Percentiles rank a stretch among this genome's conserved stretches.
These are phyloP conservation scores for Pseudomyrmex cubaensis DNA, from an alignment of 1,140 invertebrate genomes.

Conservation along the genomic window DNA sequence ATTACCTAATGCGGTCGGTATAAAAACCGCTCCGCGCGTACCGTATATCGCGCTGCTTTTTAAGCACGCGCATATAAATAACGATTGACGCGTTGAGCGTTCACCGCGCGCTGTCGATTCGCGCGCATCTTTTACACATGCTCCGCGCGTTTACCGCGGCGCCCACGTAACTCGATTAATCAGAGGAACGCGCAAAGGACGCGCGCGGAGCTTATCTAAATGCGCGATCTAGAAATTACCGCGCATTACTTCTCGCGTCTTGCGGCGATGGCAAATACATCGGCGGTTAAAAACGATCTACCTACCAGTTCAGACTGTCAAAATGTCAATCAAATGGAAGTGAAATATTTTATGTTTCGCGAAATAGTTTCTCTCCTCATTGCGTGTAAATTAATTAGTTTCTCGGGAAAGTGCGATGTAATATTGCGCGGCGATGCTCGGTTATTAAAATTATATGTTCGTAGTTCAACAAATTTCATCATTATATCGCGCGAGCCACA, in stretches of 20 bases:
- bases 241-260: constrained; percentile 10
- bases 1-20: constrained; percentile 36
- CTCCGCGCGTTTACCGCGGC: constrained; percentile 19
- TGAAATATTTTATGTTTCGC: background rate
- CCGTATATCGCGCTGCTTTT: constrained; percentile 14
- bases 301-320: background rate
- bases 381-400: constrained; percentile 16
- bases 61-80: constrained; percentile 44
- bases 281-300: background rate
- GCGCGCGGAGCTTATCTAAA: constrained; percentile 27
- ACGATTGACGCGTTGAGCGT: constrained; percentile 23
- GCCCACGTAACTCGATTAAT: constrained; percentile 60
- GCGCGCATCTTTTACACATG: constrained; percentile 45
- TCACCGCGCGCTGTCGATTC: constrained; percentile 29
- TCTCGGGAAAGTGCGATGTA: background rate
- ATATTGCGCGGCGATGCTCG: background rate
- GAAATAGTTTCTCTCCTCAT: background rate
- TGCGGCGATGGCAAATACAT: background rate
- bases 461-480: background rate
- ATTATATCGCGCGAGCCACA: no score
- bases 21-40: constrained; percentile 8
- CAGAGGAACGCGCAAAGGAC: constrained; percentile 4
- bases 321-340: background rate
- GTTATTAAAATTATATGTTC: background rate
- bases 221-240: constrained; percentile 41